phyloP scores from a whole-genome alignment of 1,140 invertebrate genomes.

The Babylonia areolata region DNA sequence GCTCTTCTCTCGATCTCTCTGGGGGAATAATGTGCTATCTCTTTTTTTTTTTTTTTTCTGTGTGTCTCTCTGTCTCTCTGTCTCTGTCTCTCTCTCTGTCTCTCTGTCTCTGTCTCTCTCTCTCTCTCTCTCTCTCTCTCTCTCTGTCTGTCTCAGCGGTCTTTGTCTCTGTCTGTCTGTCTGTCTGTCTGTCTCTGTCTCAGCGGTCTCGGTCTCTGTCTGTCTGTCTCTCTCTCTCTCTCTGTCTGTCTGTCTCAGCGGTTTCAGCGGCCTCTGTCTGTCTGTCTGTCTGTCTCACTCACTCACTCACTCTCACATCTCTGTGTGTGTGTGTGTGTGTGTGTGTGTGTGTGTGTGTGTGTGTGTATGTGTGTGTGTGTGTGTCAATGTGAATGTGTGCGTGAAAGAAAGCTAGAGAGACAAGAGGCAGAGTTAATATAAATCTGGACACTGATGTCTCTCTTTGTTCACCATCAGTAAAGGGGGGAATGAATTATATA shows the following conservation, averaged over 20 bases:
- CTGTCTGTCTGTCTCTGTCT: background rate
- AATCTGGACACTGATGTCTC: no score
- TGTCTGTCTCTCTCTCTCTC: constrained; percentile 6
- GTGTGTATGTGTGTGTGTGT: background rate
- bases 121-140: constrained; percentile 14
- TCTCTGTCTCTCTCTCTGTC: background rate
- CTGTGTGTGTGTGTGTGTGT: background rate
- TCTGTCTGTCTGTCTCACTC: constrained; percentile 24
- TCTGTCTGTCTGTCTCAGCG: background rate
- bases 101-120: constrained; percentile 5
- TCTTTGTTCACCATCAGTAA: no score
- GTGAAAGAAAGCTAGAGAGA: no score
- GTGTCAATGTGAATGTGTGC: no score
- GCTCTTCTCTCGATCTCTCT: no score
- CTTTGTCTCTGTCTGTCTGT: no score
- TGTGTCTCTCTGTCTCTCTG: background rate
- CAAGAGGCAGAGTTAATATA: no score
- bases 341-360: constrained; percentile 10
- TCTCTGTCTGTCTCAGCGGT: no score
- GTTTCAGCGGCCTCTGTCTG: no score
- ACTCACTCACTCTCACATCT: background rate
- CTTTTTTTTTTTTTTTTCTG: background rate
- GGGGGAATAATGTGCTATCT: no score
- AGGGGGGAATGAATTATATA: no score
- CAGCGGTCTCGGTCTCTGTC: background rate